Evolutionary conservation across 2,113 vertebrate species (phyloP), one percentile per base, ranked within the genome.

Genomic region (Sterrhoptilus dennistouni): DNA sequence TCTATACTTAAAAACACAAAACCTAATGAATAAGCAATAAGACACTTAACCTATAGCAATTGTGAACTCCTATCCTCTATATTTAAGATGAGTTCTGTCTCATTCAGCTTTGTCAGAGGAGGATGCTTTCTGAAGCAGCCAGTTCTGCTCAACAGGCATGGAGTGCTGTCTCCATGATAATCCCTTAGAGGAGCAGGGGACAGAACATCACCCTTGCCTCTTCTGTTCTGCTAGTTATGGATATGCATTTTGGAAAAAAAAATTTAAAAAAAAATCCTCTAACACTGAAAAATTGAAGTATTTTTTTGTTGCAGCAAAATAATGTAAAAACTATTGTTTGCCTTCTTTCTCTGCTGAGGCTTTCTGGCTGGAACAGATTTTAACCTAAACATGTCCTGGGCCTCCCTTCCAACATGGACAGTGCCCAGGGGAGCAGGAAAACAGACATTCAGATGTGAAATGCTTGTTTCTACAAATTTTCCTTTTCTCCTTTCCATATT

Each of bases 21-120:
- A 71, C 27, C 68, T 78, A 87, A 89, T 89, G 83, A 96, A 88
- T 93, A 92, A 95, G 56, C 45, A 89, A n/a, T 87, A 91, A 81
- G 71, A 66, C 71, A 52, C 72, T 93, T 93, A 76, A 87, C 61
- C 81, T 97, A 44, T 69, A 90, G 56, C 81, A 96, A 74, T 38
- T 91, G 49, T 42, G 69, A 56, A 24, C 57, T 96, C 59, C 36
- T 71, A 14, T 69, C 50, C 71, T 90, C 65, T 64, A 5, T 75
- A 47, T 91, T 92, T 79, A 57, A 84, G 77, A 54, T 59, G 68
- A 91, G 68, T 66, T 94, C 38, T 93, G 49, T 33, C 53, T 92
- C 71, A 64, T 83, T 89, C 64, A 89, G 52, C 11, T 70, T 77
- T 57, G 40, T 71, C 59, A 84, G 79, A 69, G n/a, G 22, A 52